Base-by-base conservation (phyloP, 2,888 invertebrate genomes). In the Erpobdella octoculata region DNA sequence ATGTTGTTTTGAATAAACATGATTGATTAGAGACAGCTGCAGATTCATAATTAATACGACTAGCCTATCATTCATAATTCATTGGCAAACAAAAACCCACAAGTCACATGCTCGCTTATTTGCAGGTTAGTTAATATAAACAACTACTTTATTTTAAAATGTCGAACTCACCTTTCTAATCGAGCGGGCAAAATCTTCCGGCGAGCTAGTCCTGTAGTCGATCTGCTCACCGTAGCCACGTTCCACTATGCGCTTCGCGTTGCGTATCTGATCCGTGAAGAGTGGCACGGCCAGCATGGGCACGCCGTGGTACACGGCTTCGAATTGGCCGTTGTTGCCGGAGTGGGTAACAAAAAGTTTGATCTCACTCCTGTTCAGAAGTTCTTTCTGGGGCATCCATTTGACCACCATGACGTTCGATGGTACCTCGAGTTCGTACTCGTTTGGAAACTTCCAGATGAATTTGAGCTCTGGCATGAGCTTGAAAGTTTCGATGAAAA, bases 361-460 rank as follows among this genome's bases (percentile, higher is more conserved):
- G 9, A 33, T 25, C 8, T 36, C 21, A 2, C 25, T 58, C 28
- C 68, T 15, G 21, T 66, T 46, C 36, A 73, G 37, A 8, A 73
- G 64, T 38, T 73, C 71, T 25, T 71, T 71, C 33, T 73, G 73
- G 0, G 71, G 71, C 66, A 73, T 8, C 73, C 73, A 73, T n/a
- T 71, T 53, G n/a, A 53, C n/a, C n/a, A 66, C 21, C 61, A 71
- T 67, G 2, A 73, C 71, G 62, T 73, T 73, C n/a, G 36, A 12
- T 33, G 73, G 71, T 8, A 71, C 59, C n/a, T 41, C 38, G 21
- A 65, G 21, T 18, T n/a, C 36, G 3, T 33, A 38, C 12, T 65
- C 65, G 36, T 36, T 33, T n/a, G 33, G 33, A 31, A 64, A 31
- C 33, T 62, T 73, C 73, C 73, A 73, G 33, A 73, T 53, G 53